Percentiles rank a stretch among this genome's conserved stretches.
Conservation (phyloP, 2,888 invertebrate genomes). For the Lochmaea capreae region DNA sequence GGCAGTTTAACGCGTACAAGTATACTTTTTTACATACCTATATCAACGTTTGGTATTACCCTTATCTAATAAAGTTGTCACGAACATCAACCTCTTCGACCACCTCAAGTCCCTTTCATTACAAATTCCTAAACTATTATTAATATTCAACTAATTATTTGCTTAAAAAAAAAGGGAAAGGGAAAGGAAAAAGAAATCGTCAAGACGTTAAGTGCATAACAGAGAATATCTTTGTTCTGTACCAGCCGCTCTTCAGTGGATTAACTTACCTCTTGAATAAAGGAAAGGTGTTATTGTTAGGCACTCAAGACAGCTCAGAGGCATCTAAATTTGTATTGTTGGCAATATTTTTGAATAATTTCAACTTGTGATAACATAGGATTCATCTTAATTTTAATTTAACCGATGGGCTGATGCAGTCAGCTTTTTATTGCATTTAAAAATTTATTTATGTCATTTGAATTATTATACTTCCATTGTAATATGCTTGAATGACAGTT, state of each 20-base stretch:
- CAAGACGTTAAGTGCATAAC: slow-evolving; percentile 58
- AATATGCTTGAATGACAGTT: no score
- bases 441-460: not conserved
- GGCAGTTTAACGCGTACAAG: no score
- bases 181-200: no score
- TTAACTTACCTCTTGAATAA: slow-evolving; percentile 54
- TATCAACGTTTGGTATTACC: slow-evolving; percentile 19
- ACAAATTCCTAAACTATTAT: slow-evolving; percentile 29
- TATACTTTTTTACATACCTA: not conserved
- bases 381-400: slow-evolving; percentile 15
- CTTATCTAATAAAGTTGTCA: slow-evolving; percentile 32
- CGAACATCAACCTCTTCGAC: slow-evolving; percentile 19
- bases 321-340: slow-evolving; percentile 42
- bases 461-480: no score
- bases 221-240: slow-evolving; percentile 52
- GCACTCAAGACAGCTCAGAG: slow-evolving; percentile 50
- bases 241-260: slow-evolving; percentile 53
- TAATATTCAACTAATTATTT: slow-evolving; percentile 37
- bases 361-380: slow-evolving; percentile 37
- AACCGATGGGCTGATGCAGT: not conserved
- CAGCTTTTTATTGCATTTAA: slow-evolving; percentile 7
- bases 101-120: slow-evolving; percentile 29
- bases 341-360: slow-evolving; percentile 46
- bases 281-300: slow-evolving; percentile 51
- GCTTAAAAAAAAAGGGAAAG: slow-evolving; percentile 30